Base-by-base conservation (phyloP, 2,113 vertebrate species). In the Salvator merianae region DNA sequence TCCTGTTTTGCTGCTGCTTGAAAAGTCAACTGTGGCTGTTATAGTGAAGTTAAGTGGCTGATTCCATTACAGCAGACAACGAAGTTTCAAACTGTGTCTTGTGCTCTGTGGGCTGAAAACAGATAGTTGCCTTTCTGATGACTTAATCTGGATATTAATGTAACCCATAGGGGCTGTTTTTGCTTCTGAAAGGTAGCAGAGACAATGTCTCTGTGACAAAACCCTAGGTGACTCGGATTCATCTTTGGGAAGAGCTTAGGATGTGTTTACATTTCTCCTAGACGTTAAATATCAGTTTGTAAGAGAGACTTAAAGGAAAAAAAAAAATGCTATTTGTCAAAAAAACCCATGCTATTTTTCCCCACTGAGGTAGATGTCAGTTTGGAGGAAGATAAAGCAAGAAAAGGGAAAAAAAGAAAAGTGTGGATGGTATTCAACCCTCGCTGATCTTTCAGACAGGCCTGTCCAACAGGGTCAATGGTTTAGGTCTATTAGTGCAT, bases 361-460 rank as follows among this genome's bases (percentile, higher is more conserved):
- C 88, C 77, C 91, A 93, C 89, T 98, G 98, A 99, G 98, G 99
- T 99, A 99, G 98, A 97, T 96, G 88, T 96, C 89, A 90, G 94
- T 94, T 79, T 91, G 95, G 93, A 91, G 95, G 93, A 92, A 95
- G 96, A 92, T 75, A 93, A 92, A 93, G 94, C 90, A 89, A 38
- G 72, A 65, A 26, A 55, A 73, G 28, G 43, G 38, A 63, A 63
- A 74, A 28, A 82, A 53, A 92, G 63, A 83, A 93, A 50, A 92
- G 90, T 95, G 96, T 91, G 94, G 92, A 93, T 93, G 47, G 72
- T 62, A 24, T 26, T 62, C 74, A 84, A 88, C 79, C 68, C 90
- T 65, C 87, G 80, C 82, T 90, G 93, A 84, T 91, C 83, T 78
- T 92, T 91, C 88, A 72, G 91, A 93, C 62, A 69, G 88, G 84